Percentiles rank a stretch among this genome's conserved stretches.
phyloP scores from a whole-genome alignment of 2,113 vertebrate genomes.

The Sciurus niger region DNA sequence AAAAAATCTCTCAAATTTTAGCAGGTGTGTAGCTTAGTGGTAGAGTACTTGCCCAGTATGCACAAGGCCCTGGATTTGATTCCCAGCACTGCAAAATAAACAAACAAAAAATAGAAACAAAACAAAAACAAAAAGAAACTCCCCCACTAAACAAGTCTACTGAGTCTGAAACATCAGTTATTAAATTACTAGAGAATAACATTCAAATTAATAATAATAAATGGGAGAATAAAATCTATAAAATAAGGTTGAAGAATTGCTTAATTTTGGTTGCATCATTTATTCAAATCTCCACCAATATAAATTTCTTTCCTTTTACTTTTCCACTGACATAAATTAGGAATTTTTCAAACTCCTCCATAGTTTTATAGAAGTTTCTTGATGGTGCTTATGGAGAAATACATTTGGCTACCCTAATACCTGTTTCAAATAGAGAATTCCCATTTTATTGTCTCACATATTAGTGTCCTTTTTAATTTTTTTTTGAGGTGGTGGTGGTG shows the following conservation, averaged over 20 bases:
- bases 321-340: not conserved
- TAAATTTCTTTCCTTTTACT: not conserved
- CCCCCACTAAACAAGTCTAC: too few relatives aligned
- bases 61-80: not conserved
- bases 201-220: conserved; percentile 30
- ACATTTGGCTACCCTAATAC: not conserved
- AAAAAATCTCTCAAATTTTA: conserved; percentile 14
- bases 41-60: not conserved
- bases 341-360: conserved; percentile 17
- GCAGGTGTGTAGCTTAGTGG: not conserved
- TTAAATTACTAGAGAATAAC: conserved; percentile 19
- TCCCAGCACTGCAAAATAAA: not conserved
- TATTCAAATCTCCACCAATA: conserved; percentile 5
- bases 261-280: conserved; percentile 10
- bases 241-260: conserved; percentile 38
- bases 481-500: too few relatives aligned
- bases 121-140: too few relatives aligned
- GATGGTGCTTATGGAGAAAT: not conserved
- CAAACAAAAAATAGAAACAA: not conserved
- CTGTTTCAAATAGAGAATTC: conserved; percentile 22
- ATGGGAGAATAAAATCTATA: not conserved
- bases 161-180: conserved; percentile 37
- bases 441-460: conserved; percentile 42
- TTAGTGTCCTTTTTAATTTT: not conserved
- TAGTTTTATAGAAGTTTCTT: conserved; percentile 16